Base-by-base conservation (phyloP, 2,888 invertebrate genomes). In the Penaeus monodon region DNA sequence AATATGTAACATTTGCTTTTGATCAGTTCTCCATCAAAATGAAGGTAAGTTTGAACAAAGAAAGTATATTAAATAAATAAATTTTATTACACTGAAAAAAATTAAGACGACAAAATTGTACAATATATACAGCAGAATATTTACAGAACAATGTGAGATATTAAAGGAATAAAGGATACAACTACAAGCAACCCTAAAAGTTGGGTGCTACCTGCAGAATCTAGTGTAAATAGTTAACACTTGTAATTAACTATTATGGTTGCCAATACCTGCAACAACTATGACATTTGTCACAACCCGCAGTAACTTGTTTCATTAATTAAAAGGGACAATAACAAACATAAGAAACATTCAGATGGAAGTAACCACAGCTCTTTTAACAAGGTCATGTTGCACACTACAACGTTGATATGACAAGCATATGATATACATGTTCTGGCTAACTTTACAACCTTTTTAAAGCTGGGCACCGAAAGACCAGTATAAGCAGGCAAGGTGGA, bases 11-110 rank as follows among this genome's bases (percentile, higher is more conserved):
- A 24, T 33, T 76, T 76, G 27, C 38, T 24, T 33, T 38, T 38
- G 29, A 38, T 76, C 24, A 38, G 24, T 38, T 76, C 76, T 24
- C 38, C 44, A 44, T 33, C 24, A 33, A 63, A 64, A 63, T n/a
- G 49, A 12, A 33, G 29, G 12, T 57, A 57, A 57, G 64, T 33
- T 63, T 74, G 29, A 29, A 76, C 33, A 17, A 44, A 17, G n/a
- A 77, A 6, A 22, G 27, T 17, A 44, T 77, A 27, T 57, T 85
- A 85, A 85, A 85, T 85, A 85, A 85, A 85, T 85, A 85, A 85
- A 85, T 85, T 85, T 85, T 85, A 85, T 85, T 85, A 79, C 78
- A 79, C 78, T 84, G 77, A 84, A 76, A 85, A 85, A 84, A 78
- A 85, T 85, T 68, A 85, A 79, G 79, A 79, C 78, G 85, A 85